phyloP scores from a whole-genome alignment of 2,888 invertebrate species.

The Sinodicranocentrus sp. region DNA sequence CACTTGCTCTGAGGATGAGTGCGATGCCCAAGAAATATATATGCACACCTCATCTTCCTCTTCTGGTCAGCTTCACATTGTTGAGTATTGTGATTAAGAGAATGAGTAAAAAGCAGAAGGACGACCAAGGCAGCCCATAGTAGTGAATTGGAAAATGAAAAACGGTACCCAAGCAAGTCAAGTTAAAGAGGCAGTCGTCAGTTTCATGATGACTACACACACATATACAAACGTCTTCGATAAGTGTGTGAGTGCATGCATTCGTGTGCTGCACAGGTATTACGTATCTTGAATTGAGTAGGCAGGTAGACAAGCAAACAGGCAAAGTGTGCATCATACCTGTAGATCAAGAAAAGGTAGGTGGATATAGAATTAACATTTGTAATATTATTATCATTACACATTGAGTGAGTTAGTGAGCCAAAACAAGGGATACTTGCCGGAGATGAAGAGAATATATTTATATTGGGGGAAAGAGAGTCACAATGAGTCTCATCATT shows the following conservation, averaged over 20 bases:
- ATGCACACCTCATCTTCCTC: constrained; percentile 39
- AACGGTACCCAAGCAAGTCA: constrained; percentile 46
- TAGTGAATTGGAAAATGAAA: constrained; percentile 52
- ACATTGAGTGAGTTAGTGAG: constrained; percentile 32
- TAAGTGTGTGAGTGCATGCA: constrained; percentile 30
- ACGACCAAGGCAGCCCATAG: constrained; percentile 62
- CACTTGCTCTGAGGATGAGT: constrained; percentile 16
- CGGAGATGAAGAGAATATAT: not conserved
- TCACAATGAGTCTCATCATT: not conserved
- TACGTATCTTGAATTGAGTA: constrained; percentile 37
- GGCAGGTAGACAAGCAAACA: constrained; percentile 37
- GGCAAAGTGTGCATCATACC: constrained; percentile 3
- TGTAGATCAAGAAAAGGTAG: constrained; percentile 17
- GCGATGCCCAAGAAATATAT: not conserved
- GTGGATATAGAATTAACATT: constrained; percentile 57
- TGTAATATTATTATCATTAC: constrained; percentile 38
- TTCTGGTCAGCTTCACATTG: constrained; percentile 57
- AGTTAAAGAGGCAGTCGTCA: constrained; percentile 23
- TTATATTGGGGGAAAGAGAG: not conserved
- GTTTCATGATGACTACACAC: constrained; percentile 26
- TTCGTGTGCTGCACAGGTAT: constrained; percentile 38
- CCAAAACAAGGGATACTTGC: constrained; percentile 16
- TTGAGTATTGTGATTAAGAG: constrained; percentile 44
- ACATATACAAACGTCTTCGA: not conserved
- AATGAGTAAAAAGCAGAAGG: constrained; percentile 60